Conservation (phyloP, 2,888 invertebrate genomes). For the Lutraria lutraria region DNA sequence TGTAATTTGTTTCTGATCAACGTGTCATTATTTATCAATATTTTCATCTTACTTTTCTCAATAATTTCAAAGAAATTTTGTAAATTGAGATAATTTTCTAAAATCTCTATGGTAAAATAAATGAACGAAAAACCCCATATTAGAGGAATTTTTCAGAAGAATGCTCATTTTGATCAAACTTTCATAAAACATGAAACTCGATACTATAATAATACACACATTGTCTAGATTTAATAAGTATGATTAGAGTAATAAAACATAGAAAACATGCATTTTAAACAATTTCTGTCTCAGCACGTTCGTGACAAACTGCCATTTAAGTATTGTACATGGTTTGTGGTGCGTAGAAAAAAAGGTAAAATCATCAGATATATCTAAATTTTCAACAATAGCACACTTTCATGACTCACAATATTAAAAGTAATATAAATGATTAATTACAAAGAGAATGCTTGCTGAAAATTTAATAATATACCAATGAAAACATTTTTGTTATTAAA, state of each 20-base stretch:
- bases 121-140: background rate
- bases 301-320: background rate
- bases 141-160: background rate
- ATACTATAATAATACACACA: background rate
- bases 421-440: background rate
- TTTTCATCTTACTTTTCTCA: slow-evolving; percentile 13
- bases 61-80: background rate
- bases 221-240: slow-evolving; percentile 17
- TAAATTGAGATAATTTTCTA: slow-evolving; percentile 11
- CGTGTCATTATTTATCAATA: background rate
- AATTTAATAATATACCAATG: background rate
- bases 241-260: background rate
- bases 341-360: background rate
- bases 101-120: slow-evolving; percentile 6
- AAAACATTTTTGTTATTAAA: background rate
- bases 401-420: background rate
- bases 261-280: slow-evolving; percentile 1
- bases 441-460: background rate
- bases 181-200: slow-evolving; percentile 10
- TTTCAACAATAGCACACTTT: background rate
- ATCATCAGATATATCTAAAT: background rate
- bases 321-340: background rate
- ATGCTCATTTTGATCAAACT: slow-evolving; percentile 2
- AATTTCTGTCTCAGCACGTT: background rate
- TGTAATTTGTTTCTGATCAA: background rate